Conservation (phyloP, 2,113 vertebrate species). For the Paradoxurus hermaphroditus region DNA sequence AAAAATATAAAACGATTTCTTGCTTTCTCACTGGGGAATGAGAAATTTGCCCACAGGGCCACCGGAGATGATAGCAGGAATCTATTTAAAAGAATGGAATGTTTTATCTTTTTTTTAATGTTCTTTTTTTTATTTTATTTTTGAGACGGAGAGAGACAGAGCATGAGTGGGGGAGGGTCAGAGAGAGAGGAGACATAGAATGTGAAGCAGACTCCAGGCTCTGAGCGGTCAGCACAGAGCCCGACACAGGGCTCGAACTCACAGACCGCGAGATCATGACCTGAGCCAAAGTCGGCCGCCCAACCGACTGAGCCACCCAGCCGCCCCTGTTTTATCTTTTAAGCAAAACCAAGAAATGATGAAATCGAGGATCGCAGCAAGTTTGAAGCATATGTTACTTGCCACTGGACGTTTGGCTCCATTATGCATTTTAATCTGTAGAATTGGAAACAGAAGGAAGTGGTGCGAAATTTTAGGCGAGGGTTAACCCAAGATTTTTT, state of each 20-base stretch:
- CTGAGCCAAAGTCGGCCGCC: too few species aligned
- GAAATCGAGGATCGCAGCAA: neutral
- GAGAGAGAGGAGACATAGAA: too few species aligned
- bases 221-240: too few species aligned
- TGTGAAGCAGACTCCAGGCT: too few species aligned
- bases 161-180: too few species aligned
- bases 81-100: neutral
- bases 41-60: neutral
- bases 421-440: neutral
- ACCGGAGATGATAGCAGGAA: neutral
- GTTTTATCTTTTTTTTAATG: neutral
- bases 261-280: too few species aligned
- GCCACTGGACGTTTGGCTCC: neutral
- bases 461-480: neutral
- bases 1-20: conserved; percentile 84
- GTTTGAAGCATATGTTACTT: neutral
- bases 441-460: neutral
- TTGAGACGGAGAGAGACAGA: too few species aligned
- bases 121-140: too few species aligned
- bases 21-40: conserved; percentile 82
- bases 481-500: neutral
- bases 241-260: too few species aligned
- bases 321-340: neutral
- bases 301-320: too few species aligned
- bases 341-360: conserved; percentile 35